Evolutionary conservation across 2,888 invertebrate species (phyloP).

Genomic region (Neocrepidodera transversa): DNA sequence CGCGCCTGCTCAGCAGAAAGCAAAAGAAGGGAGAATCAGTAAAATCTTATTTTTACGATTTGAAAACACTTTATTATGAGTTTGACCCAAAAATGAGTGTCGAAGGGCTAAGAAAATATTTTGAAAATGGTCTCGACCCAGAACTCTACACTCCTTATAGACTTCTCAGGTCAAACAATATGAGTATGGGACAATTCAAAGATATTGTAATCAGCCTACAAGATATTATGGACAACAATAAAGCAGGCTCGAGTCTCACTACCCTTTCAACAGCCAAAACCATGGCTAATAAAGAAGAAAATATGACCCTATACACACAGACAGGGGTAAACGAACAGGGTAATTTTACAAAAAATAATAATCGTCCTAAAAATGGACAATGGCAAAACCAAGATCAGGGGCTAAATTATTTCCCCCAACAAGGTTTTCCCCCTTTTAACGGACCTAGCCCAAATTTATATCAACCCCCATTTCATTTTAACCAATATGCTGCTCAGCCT

Average conservation of each 20-base stretch:
- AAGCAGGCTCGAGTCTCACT: no score
- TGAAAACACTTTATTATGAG: background rate
- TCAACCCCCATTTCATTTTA: background rate
- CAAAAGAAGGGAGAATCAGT: background rate
- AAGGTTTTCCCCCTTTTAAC: background rate
- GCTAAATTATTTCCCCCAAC: background rate
- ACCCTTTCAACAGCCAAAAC: background rate
- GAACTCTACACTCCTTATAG: slow-evolving; percentile 4
- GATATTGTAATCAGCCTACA: background rate
- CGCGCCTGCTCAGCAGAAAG: background rate
- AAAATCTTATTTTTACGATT: background rate
- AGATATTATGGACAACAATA: background rate
- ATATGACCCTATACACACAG: background rate
- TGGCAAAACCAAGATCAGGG: background rate
- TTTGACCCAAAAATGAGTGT: background rate
- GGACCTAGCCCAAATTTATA: background rate
- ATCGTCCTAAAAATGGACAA: background rate
- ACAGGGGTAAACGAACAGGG: background rate
- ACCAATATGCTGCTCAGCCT: background rate
- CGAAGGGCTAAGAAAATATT: slow-evolving; percentile 6
- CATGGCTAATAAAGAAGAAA: background rate
- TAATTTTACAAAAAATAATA: background rate
- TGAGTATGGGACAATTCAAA: no score
- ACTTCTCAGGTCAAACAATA: background rate
- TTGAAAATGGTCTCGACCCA: background rate